Evolutionary conservation across 2,888 invertebrate species (phyloP), one percentile per base, ranked within the genome.

Genomic region (Folsomia candida): DNA sequence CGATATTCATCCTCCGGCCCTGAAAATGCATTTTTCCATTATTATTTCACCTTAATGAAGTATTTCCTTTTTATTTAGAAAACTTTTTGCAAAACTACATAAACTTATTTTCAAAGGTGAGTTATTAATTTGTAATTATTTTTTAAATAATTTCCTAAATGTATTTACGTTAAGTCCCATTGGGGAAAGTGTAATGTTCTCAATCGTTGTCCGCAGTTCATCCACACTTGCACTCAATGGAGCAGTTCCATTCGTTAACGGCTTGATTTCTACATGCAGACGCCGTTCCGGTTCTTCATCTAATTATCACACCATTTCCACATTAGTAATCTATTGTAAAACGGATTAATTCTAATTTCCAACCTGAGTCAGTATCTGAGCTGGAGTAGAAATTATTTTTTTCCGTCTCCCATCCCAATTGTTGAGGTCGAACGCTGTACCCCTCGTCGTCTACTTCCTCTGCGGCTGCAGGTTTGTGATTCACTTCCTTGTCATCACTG

Each of bases 181-280:
- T 76, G 93, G 92, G 11, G 84, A 84, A 11, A 86, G 80, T 37
- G 94, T 92, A 74, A 97, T 88, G 83, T 92, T 94, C 83, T 93
- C 95, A 66, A 96, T 92, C 51, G 95, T 95, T 26, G 93, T 94
- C 80, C 94, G 87, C 22, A 97, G 86, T 83, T 96, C 96, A 84
- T 96, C 96, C 14, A 96, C 94, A 83, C 94, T 96, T n/a, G 94
- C 94, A 74, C 94, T 93, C 88, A 93, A 92, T 1, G 93, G 92
- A 67, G 91, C 91, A 69, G 89, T 88, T 63, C 94, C 94, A 85
- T 94, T 95, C 82, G 91, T 93, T 62, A 95, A 86, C 0, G 97
- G 97, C 84, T 96, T 96, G 73, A 97, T 97, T 86, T 95, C 94
- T 1, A 97, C 94, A 82, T 93, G 93, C 79, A 97, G 92, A 84